Base-by-base conservation (phyloP, 2,113 vertebrate genomes). In the Tragelaphus buxtoni region DNA sequence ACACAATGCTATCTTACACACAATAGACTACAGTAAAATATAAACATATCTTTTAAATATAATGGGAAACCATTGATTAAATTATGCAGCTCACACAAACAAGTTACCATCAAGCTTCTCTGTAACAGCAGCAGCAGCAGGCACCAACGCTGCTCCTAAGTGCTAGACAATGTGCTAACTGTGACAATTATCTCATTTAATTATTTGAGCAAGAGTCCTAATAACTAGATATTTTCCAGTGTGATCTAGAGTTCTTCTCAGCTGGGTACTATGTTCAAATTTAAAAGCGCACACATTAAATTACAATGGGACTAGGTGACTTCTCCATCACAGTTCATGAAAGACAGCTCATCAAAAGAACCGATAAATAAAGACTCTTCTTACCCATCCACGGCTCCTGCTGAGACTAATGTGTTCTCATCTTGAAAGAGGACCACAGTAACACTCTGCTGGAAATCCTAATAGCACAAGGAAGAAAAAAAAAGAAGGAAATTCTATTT, bases 331-430 rank as follows among this genome's bases (percentile, higher is more conserved):
- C 0, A 95, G n/a, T 24, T 90, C n/a, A 88, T 24, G 47, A 80
- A 91, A 95, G 80, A 56, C 1, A 74, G 3, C 28, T 86, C 42
- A 72, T 92, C 76, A 83, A 96, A 97, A 97, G 85, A 95, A 90
- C 4, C 17, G 82, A 84, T 47, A 96, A 93, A 89, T 30, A 58
- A 74, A 76, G 18, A 74, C 35, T 80, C 98, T 99, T 98, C 98
- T 99, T 98, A 99, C 99, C 99, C 99, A 95, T 99, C 99, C 58
- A 99, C 99, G 13, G 99, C 99, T 96, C 99, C 99, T 4, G 99
- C 99, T 42, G 99, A 99, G 94, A 99, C 99, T 92, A 99, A 98
- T 3, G 99, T 99, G 97, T 99, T 99, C 84, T 99, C 99, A 1
- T 99, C 99, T 88, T 99, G 99, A 98, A 99, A 99, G 94, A 99